Base-by-base conservation (phyloP, 2,888 invertebrate species). In the Omphaloscelis lunosa region DNA sequence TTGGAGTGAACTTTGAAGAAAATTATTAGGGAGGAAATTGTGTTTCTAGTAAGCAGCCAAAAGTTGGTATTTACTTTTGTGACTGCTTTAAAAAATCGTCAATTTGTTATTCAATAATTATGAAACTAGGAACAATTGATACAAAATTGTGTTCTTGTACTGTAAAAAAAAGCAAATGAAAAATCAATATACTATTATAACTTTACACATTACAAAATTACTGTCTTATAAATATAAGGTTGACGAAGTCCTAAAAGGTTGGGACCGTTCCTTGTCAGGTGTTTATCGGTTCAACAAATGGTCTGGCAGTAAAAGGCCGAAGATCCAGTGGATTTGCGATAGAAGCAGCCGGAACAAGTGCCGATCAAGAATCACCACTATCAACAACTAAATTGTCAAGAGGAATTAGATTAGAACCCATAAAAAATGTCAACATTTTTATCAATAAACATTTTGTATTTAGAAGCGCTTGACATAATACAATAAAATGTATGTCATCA, bases 291-390 rank as follows among this genome's bases (percentile, higher is more conserved):
- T 48, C 23, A 29, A 23, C 6, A 67, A 51, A 51, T 51, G 48
- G 67, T 6, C 15, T 23, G 23, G 86, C 39, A 89, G 85, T 51
- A 86, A 63, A 27, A 85, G 80, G 1, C 59, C 80, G 3, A 86
- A 79, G 39, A 75, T 78, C 0, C 79, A 81, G 0, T 93, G 91
- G 90, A 77, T 85, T 17, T 93, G 90, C 69, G 20, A 2, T 5
- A 61, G 29, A 9, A 68, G 34, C 5, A 27, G 41, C 1, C 29
- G 27, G 1, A 0, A 34, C 7, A 77, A 58, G 48, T 70, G 77
- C 12, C 72, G 72, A 27, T 77, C 82, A 15, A 77, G 65, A 45
- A 15, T 82, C 20, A 77, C 66, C n/a, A 82, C 82, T 34, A 2
- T 82, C 15, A 2, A 67, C 7, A 58, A 66, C 8, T 4, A 48